Evolutionary conservation across 2,113 vertebrate species (phyloP).

Genomic region (Hippolais icterina): DNA sequence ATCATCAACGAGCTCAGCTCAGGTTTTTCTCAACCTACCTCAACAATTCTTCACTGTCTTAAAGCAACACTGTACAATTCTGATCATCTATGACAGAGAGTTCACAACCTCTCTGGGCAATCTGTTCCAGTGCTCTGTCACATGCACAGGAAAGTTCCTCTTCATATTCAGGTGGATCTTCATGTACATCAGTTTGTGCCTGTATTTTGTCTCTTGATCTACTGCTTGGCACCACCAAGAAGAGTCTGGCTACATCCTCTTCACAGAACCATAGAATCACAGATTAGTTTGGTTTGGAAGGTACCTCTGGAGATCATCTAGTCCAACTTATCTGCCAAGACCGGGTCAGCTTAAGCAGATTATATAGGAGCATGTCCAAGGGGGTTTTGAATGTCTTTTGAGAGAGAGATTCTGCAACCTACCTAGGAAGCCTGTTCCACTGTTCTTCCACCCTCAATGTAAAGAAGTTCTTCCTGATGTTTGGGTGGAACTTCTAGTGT

Average conservation of each 20-base stretch:
- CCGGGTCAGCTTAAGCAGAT: rapidly evolving
- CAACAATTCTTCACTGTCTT: neutral
- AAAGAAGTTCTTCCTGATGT: neutral
- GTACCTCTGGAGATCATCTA: neutral
- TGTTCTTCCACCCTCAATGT: neutral
- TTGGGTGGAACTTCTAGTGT: neutral
- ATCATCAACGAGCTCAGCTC: neutral
- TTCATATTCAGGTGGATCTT: neutral
- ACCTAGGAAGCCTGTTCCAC: neutral
- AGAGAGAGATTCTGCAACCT: no score
- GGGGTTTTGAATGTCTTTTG: neutral
- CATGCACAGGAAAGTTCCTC: neutral
- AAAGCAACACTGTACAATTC: neutral
- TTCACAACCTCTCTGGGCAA: neutral
- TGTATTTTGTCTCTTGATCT: neutral
- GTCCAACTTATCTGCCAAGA: neutral
- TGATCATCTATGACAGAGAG: neutral
- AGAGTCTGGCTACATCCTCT: neutral
- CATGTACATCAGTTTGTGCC: neutral
- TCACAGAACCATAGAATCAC: neutral
- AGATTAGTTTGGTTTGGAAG: neutral
- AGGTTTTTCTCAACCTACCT: neutral
- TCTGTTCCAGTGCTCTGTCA: neutral
- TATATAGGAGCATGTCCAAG: neutral
- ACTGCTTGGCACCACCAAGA: neutral